Evolutionary conservation across 2,113 vertebrate genomes (phyloP).

Genomic region (Campylorhamphus procurvoides): DNA sequence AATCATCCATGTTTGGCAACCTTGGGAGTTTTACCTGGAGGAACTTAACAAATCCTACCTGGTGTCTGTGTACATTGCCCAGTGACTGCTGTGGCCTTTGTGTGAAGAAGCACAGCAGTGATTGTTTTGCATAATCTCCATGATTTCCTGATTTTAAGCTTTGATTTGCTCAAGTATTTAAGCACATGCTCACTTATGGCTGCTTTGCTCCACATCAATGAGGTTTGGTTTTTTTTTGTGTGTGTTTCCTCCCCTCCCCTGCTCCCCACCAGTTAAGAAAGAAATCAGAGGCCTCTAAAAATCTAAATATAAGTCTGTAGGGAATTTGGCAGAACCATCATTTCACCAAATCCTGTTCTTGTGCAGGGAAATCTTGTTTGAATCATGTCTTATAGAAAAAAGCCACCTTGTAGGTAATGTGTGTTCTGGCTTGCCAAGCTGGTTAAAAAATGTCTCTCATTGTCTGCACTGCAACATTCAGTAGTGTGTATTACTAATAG

Average conservation of each 20-base stretch:
- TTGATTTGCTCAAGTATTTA: not conserved
- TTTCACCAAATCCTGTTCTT: not conserved
- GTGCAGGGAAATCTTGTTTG: not conserved
- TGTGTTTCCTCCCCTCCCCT: too few species aligned
- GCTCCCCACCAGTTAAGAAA: not conserved
- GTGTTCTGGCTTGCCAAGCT: constrained; percentile 22
- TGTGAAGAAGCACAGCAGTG: not conserved
- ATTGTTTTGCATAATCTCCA: not conserved
- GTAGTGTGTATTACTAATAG: constrained; percentile 54
- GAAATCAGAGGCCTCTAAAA: not conserved
- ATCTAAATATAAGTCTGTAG: not conserved
- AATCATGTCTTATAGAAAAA: not conserved
- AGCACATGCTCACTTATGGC: not conserved
- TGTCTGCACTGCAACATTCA: constrained; percentile 25
- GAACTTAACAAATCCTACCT: not conserved
- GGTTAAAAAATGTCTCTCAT: not conserved
- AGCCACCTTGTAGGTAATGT: not conserved
- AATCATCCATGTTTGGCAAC: not conserved
- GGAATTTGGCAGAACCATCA: not conserved
- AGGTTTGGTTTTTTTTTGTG: not conserved
- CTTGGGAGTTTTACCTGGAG: not conserved
- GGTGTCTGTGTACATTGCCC: not conserved
- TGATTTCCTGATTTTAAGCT: not conserved
- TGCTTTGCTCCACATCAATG: not conserved
- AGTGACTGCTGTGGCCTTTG: not conserved